Base-by-base conservation (phyloP, 2,113 vertebrate genomes). In the Albula goreensis region DNA sequence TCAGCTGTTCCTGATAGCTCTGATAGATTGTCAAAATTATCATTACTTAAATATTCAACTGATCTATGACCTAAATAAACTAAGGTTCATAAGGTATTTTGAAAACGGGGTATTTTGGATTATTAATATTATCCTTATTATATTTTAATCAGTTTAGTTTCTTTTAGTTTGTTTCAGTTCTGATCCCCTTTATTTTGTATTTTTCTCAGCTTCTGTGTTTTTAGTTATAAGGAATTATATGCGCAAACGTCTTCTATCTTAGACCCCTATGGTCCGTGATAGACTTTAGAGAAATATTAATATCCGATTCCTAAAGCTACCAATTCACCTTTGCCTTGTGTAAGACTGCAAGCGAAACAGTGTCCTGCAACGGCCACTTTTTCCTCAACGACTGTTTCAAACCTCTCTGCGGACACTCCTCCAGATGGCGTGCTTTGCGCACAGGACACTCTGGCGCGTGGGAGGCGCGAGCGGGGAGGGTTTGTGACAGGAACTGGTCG, bases 341-440 rank as follows among this genome's bases (percentile, higher is more conserved):
- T 86, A 90, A 89, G 88, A 82, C 87, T 93, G 94, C 89, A 93
- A 85, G 93, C 48, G n/a, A 74, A 31, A 87, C 51, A 77, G 49
- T 83, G 63, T 82, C 79, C 87, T 91, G 90, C 84, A 88, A 74
- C 91, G 83, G 91, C 92, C 93, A 80, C 89, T 92, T 80, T 91
- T 85, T 85, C 87, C 85, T 89, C 83, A 88, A 74, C 74, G 83
- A 19, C 83, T 86, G 12, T 81, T 70, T 51, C 13, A 66, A 51
- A 83, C 41, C 52, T 48, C 2, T 51, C 13, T 41, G 15, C 15
- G 48, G 19, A 15, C 41, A 15, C 17, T 48, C 25, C 22, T 74
- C 63, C 60, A 82, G 5, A 51, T 60, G 56, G 56, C 17, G 56
- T 60, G 56, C 56, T 60, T 11, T 15, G 19, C 60, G 60, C 60